phyloP scores from a whole-genome alignment of 2,888 invertebrate species.

The Phania funesta region DNA sequence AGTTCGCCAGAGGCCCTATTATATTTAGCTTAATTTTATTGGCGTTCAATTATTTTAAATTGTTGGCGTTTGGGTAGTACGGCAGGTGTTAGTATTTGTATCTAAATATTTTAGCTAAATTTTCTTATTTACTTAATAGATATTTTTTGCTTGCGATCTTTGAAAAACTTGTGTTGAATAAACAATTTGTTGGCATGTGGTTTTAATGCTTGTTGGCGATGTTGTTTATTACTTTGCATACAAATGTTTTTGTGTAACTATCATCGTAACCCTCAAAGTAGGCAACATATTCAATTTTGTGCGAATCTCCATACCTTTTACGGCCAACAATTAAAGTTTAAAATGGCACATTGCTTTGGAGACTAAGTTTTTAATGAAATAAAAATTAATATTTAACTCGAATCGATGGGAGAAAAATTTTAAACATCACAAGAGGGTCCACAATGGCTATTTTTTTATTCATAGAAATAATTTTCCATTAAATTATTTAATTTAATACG shows the following conservation, averaged over 20 bases:
- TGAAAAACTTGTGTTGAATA: constrained; percentile 61
- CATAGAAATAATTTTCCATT: no score
- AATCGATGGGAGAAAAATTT: no score
- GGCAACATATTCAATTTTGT: constrained; percentile 9
- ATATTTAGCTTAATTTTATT: constrained; percentile 39
- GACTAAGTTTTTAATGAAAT: no score
- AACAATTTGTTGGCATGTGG: constrained; percentile 45
- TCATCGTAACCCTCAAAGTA: not conserved
- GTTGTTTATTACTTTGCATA: constrained; percentile 26
- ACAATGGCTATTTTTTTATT: no score
- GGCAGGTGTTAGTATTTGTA: not conserved
- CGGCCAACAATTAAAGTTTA: not conserved
- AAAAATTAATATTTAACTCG: no score
- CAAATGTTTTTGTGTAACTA: not conserved
- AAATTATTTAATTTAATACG: no score
- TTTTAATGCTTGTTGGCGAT: not conserved
- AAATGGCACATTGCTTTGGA: not conserved
- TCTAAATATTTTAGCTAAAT: not conserved
- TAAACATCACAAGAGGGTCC: no score
- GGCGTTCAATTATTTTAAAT: constrained; percentile 59
- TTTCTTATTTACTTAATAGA: not conserved
- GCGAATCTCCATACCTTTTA: not conserved
- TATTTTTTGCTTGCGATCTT: constrained; percentile 43
- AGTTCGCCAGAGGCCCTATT: constrained; percentile 35
- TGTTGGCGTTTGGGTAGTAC: not conserved